Evolutionary conservation across 2,113 vertebrate species (phyloP).

Genomic region (Phasianus colchicus): DNA sequence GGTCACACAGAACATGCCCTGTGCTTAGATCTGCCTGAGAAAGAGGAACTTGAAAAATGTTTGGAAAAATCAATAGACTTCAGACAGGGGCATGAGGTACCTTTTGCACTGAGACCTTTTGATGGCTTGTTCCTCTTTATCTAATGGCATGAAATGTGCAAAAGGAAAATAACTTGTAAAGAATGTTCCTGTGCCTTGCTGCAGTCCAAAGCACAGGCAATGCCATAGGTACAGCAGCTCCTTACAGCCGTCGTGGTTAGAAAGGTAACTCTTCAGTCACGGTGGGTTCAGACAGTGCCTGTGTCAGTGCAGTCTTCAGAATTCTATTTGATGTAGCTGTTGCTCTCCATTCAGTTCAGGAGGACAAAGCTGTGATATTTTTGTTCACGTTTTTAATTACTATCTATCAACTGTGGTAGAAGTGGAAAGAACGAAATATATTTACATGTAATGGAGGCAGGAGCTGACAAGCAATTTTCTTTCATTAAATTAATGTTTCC

Average conservation of each 20-base stretch:
- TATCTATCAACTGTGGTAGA: not conserved
- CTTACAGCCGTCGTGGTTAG: not conserved
- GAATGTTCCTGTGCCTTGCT: not conserved
- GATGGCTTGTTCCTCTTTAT: not conserved
- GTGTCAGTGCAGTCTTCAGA: not conserved
- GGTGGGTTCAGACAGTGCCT: not conserved
- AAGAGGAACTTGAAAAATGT: not conserved
- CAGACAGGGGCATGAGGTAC: not conserved
- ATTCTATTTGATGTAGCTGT: not conserved
- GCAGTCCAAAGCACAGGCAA: not conserved
- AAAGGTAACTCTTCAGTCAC: not conserved
- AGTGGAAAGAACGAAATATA: not conserved
- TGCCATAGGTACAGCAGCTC: not conserved
- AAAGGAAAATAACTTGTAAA: not conserved
- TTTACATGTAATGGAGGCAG: not conserved
- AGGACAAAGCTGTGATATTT: not conserved
- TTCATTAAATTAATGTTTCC: not conserved
- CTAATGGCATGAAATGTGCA: not conserved
- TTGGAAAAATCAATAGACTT: not conserved
- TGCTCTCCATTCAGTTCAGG: not conserved
- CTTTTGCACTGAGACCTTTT: not conserved
- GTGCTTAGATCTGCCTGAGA: not conserved
- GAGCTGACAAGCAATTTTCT: not conserved
- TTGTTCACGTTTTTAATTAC: not conserved
- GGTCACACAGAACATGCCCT: not conserved